Evolutionary conservation across 2,113 vertebrate genomes (phyloP).

Genomic region (Bostrychus sinensis): DNA sequence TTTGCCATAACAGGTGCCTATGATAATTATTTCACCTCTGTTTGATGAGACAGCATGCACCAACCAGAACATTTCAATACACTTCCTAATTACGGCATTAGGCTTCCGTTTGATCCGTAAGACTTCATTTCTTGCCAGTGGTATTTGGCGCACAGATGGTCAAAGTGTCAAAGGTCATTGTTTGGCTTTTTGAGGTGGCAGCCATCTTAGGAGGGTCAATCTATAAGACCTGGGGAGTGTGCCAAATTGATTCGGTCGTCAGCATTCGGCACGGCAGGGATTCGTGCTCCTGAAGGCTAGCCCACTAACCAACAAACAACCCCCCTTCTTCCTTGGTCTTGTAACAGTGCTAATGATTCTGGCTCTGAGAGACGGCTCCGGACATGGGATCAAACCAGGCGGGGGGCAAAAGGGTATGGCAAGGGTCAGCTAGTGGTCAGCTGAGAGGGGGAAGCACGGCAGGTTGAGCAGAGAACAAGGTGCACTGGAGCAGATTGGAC

Average conservation of each 20-base stretch:
- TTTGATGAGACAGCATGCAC: slow-evolving; percentile 56
- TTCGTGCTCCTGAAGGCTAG: slow-evolving; percentile 10
- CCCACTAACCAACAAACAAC: not conserved
- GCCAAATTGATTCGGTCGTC: slow-evolving; percentile 57
- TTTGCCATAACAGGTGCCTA: slow-evolving; percentile 70
- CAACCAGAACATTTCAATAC: slow-evolving; percentile 56
- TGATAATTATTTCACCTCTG: slow-evolving; percentile 69
- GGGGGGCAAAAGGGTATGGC: not conserved
- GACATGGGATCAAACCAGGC: not conserved
- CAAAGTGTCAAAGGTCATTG: slow-evolving; percentile 57
- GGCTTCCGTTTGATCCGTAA: slow-evolving; percentile 40
- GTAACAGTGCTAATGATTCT: slow-evolving; percentile 9
- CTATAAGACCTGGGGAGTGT: slow-evolving; percentile 46
- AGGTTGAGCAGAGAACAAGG: not conserved
- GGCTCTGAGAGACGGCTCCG: too few relatives aligned
- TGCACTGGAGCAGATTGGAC: not conserved
- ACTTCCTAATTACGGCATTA: slow-evolving; percentile 56
- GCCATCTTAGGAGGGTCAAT: slow-evolving; percentile 56
- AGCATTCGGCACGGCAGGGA: slow-evolving; percentile 26
- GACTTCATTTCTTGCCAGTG: not conserved
- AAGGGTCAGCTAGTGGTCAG: not conserved
- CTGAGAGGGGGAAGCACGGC: not conserved
- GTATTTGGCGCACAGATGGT: slow-evolving; percentile 47
- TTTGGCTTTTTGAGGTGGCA: slow-evolving; percentile 41
- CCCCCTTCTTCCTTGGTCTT: not conserved